phyloP scores from a whole-genome alignment of 1,140 invertebrate genomes.

The Drosophila truncata region DNA sequence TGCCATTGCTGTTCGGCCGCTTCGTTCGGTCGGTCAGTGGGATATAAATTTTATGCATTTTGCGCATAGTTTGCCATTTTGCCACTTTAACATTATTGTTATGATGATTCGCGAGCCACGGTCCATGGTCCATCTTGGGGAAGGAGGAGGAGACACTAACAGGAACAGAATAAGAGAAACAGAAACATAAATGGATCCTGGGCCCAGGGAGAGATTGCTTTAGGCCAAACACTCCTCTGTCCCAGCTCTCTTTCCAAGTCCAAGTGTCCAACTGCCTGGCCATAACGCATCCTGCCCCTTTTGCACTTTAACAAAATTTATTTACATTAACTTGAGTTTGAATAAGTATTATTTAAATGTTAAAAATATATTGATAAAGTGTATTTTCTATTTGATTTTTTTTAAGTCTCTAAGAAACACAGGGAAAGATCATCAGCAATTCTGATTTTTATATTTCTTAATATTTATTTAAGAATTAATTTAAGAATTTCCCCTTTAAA shows the following conservation, averaged over 20 bases:
- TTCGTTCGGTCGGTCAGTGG: constrained; percentile 25
- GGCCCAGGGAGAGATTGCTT: constrained; percentile 30
- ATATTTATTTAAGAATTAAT: not conserved
- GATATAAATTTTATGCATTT: constrained; percentile 81
- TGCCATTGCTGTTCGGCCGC: constrained; percentile 18
- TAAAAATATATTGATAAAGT: no score
- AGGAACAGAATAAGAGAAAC: constrained; percentile 11
- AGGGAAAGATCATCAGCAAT: not conserved
- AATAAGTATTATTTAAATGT: not conserved
- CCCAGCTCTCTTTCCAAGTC: constrained; percentile 26
- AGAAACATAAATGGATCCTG: constrained; percentile 1
- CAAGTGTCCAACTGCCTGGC: constrained; percentile 46
- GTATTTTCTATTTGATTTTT: no score
- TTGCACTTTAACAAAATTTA: constrained; percentile 14
- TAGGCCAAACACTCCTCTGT: constrained; percentile 23
- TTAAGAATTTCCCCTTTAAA: not conserved
- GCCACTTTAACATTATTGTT: constrained; percentile 85
- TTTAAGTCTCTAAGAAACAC: no score
- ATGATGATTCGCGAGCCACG: constrained; percentile 81
- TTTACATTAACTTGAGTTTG: not conserved
- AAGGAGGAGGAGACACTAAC: constrained; percentile 12
- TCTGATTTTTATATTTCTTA: not conserved
- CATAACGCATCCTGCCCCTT: constrained; percentile 62
- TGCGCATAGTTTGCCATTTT: constrained; percentile 82
- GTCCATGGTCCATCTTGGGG: constrained; percentile 28